Conservation (phyloP, 1,140 invertebrate genomes). For the Drosophila cardini region DNA sequence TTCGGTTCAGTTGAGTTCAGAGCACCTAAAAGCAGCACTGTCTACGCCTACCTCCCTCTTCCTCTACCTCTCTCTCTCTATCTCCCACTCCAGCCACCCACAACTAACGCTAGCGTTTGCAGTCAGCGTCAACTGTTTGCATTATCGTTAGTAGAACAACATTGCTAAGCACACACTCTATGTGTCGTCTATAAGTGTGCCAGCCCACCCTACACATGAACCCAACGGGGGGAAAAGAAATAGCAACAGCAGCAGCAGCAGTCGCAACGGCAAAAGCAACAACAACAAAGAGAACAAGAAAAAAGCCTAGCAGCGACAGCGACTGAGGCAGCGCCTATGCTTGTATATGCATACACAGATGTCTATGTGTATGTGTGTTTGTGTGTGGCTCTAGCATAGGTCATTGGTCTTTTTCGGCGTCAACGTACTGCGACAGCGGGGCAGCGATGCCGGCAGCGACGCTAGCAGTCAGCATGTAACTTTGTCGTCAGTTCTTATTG, state of each 20-base stretch:
- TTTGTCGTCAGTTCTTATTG: conserved; percentile 72
- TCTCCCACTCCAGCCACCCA: conserved; percentile 1
- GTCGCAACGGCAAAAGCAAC: neutral
- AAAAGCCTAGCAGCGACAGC: conserved; percentile 54
- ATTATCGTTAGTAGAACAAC: conserved; percentile 83
- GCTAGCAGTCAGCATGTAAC: conserved; percentile 64
- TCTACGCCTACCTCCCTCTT: conserved; percentile 40
- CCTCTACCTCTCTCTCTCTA: conserved; percentile 11
- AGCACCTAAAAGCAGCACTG: conserved; percentile 64
- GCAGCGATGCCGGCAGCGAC: conserved; percentile 54
- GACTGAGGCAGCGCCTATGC: conserved; percentile 49
- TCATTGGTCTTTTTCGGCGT: conserved; percentile 85
- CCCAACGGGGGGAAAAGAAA: conserved; percentile 14
- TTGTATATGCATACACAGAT: conserved; percentile 1
- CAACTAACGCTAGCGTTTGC: conserved; percentile 1
- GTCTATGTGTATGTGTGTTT: conserved; percentile 37
- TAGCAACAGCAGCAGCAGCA: conserved; percentile 40
- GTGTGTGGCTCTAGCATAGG: conserved; percentile 71
- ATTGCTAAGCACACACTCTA: conserved; percentile 73
- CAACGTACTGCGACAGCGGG: conserved; percentile 80
- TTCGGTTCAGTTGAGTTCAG: conserved; percentile 74
- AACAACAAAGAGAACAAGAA: conserved; percentile 35
- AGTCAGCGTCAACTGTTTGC: conserved; percentile 68
- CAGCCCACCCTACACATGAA: conserved; percentile 53
- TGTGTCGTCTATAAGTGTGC: conserved; percentile 78